These are phyloP conservation scores for Bombus balteatus DNA, from an alignment of 1,140 invertebrate species.

Conservation along the genomic window DNA sequence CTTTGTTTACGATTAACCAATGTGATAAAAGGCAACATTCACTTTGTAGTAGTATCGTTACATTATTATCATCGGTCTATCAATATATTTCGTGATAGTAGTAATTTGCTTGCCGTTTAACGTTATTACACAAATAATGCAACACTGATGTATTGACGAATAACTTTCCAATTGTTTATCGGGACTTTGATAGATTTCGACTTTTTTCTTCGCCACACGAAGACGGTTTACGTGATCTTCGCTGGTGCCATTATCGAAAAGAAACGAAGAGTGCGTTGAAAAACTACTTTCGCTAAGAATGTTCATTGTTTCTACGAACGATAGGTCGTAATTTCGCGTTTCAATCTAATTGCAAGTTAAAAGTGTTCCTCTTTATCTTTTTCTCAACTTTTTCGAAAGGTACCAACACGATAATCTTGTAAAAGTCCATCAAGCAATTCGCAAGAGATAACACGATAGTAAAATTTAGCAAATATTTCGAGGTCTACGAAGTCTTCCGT, in stretches of 20 bases:
- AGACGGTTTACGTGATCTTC: background rate
- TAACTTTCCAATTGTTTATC: slow-evolving; percentile 31
- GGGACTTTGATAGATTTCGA: background rate
- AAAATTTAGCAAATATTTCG: slow-evolving; percentile 30
- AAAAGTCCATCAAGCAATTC: slow-evolving; percentile 14
- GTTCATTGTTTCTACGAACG: background rate
- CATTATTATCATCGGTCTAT: slow-evolving; percentile 69
- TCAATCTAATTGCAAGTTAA: slow-evolving; percentile 17
- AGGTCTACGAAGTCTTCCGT: slow-evolving; percentile 43
- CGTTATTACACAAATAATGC: slow-evolving; percentile 40
- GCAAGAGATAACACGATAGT: slow-evolving; percentile 12
- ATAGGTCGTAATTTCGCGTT: slow-evolving; percentile 2
- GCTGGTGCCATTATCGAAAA: background rate
- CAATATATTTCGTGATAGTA: slow-evolving; percentile 61
- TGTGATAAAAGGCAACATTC: slow-evolving; percentile 75
- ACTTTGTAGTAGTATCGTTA: slow-evolving; percentile 70
- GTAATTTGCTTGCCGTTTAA: slow-evolving; percentile 56
- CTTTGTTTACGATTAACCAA: slow-evolving; percentile 61
- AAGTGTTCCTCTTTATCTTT: background rate
- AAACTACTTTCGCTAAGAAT: slow-evolving; percentile 19
- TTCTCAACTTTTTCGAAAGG: background rate
- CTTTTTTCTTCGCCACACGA: slow-evolving; percentile 10
- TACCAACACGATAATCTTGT: slow-evolving; percentile 21
- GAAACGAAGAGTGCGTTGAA: slow-evolving; percentile 6
- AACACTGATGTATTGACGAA: slow-evolving; percentile 31